These are phyloP conservation scores for Micrasema longulum DNA, from an alignment of 1,140 invertebrate species.

Conservation along the genomic window DNA sequence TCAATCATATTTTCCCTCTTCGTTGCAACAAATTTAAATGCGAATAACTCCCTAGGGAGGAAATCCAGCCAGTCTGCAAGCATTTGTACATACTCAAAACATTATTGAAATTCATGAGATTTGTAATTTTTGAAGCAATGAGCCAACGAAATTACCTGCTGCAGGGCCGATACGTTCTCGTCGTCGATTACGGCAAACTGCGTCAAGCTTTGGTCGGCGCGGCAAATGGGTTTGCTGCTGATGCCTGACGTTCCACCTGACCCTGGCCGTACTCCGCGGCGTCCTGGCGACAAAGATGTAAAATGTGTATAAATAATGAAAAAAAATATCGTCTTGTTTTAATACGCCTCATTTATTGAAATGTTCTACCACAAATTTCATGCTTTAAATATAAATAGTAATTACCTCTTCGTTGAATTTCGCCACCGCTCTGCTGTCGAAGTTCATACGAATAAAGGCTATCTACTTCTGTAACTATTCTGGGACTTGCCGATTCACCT, in stretches of 20 bases:
- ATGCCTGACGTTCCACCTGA: conserved; percentile 47
- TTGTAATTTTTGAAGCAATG: conserved; percentile 48
- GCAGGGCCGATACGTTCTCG: conserved; percentile 88
- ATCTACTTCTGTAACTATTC: conserved; percentile 71
- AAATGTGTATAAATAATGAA: no score
- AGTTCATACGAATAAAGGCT: conserved; percentile 69
- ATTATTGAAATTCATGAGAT: no score
- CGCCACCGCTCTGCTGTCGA: conserved; percentile 42
- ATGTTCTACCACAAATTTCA: no score
- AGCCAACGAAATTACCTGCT: conserved; percentile 72
- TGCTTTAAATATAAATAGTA: no score
- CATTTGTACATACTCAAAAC: no score
- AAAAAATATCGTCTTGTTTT: no score
- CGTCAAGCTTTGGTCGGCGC: conserved; percentile 73
- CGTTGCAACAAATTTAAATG: no score
- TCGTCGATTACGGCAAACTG: conserved; percentile 95
- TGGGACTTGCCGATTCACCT: conserved; percentile 70
- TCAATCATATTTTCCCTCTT: no score
- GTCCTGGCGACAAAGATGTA: conserved; percentile 37
- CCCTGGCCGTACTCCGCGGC: conserved; percentile 49
- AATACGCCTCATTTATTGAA: no score
- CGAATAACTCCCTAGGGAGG: no score
- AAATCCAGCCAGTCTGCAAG: no score
- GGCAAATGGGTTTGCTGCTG: conserved; percentile 57
- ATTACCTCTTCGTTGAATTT: conserved; percentile 51